Evolutionary conservation across 2,888 invertebrate species (phyloP).

Genomic region (Rhagium mordax): DNA sequence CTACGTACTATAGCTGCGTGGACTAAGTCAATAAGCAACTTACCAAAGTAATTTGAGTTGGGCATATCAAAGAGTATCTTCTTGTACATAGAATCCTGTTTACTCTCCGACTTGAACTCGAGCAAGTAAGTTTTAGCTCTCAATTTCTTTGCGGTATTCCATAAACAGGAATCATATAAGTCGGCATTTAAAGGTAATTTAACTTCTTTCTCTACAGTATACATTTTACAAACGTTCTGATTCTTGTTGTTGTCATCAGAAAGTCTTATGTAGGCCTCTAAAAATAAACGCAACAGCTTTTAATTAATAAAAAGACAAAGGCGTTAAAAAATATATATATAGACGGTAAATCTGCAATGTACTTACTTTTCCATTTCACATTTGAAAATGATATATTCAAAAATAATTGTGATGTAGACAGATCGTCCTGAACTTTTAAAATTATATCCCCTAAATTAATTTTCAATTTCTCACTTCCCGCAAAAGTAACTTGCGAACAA

Average conservation of each 20-base stretch:
- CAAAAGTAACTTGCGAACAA: conserved; percentile 34
- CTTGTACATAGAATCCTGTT: conserved; percentile 47
- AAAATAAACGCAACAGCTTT: conserved; percentile 31
- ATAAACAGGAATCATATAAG: conserved; percentile 45
- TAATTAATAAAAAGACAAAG: too few relatives aligned
- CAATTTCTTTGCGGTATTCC: conserved; percentile 32
- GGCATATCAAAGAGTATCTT: conserved; percentile 49
- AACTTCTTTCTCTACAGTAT: conserved; percentile 34
- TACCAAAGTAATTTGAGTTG: conserved; percentile 42
- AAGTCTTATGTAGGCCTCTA: conserved; percentile 49
- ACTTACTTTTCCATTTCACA: conserved; percentile 52
- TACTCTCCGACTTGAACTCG: conserved; percentile 51
- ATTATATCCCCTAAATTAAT: conserved; percentile 37
- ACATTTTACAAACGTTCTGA: conserved; percentile 46
- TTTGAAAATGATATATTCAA: conserved; percentile 46
- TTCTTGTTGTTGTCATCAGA: conserved; percentile 42
- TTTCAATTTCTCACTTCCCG: conserved; percentile 36
- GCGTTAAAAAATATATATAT: too few relatives aligned
- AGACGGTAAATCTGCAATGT: too few relatives aligned
- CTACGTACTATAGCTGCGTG: too few relatives aligned
- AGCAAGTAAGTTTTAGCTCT: conserved; percentile 41
- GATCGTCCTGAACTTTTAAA: conserved; percentile 22
- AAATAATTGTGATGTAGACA: conserved; percentile 6
- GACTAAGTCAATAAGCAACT: conserved; percentile 14
- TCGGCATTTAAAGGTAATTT: conserved; percentile 1